Conservation (phyloP, 1,140 invertebrate genomes). For the Pogonus chalceus region DNA sequence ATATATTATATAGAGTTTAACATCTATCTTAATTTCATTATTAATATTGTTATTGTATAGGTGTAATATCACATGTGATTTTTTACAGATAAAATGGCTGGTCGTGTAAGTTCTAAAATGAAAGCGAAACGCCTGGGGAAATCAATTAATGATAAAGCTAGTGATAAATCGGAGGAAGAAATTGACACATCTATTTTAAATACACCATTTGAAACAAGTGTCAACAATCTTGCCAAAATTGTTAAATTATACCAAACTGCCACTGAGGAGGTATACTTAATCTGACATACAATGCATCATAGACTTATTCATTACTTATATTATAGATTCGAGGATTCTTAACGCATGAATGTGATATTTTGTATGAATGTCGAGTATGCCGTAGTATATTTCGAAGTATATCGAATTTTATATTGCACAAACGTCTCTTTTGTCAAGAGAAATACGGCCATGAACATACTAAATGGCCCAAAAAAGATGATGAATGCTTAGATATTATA, state of each 20-base stretch:
- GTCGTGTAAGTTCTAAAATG: neutral
- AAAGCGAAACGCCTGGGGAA: slow-evolving; percentile 23
- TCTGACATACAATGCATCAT: neutral
- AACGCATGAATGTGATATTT: slow-evolving; percentile 48
- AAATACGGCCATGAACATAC: slow-evolving; percentile 10
- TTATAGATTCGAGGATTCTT: slow-evolving; percentile 41
- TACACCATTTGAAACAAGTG: slow-evolving; percentile 34
- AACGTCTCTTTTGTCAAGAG: slow-evolving; percentile 44
- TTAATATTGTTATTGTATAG: too few relatives aligned
- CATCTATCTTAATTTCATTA: too few relatives aligned
- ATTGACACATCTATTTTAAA: slow-evolving; percentile 30
- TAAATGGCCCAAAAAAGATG: neutral
- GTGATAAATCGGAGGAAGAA: slow-evolving; percentile 13
- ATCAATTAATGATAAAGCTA: slow-evolving; percentile 24
- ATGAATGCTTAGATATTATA: neutral
- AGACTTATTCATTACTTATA: neutral
- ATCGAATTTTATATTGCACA: slow-evolving; percentile 51
- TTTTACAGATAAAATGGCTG: too few relatives aligned
- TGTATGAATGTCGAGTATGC: slow-evolving; percentile 52
- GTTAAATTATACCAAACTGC: slow-evolving; percentile 31
- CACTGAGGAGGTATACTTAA: slow-evolving; percentile 32
- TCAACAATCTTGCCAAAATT: slow-evolving; percentile 31
- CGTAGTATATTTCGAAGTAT: slow-evolving; percentile 46
- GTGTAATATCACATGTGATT: too few relatives aligned
- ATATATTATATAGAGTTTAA: too few relatives aligned